Percentiles rank a stretch among this genome's conserved stretches.
phyloP scores from a whole-genome alignment of 2,113 vertebrate genomes.

The Tringa solitaria region DNA sequence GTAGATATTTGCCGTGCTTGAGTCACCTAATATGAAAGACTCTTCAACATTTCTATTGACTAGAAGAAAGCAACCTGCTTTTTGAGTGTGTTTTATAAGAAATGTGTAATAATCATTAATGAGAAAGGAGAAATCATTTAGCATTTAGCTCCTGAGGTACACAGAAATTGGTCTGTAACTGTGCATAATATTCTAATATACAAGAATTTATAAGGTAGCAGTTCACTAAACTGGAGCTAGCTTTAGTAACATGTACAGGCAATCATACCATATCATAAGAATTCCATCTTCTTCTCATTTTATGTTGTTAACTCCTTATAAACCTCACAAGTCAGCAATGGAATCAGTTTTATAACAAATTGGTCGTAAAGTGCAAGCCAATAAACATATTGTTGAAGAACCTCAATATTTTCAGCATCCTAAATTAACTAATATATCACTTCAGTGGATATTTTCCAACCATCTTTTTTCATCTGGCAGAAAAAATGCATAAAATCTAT shows the following conservation, averaged over 20 bases:
- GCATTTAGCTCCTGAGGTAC: not conserved
- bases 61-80: not conserved
- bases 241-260: not conserved
- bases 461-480: not conserved
- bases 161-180: not conserved
- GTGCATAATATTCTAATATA: not conserved
- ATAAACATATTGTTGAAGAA: not conserved
- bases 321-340: not conserved
- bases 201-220: not conserved
- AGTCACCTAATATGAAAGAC: not conserved
- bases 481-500: not conserved
- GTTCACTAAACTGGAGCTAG: not conserved
- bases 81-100: not conserved
- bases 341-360: not conserved
- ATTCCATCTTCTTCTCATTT: not conserved
- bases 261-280: not conserved
- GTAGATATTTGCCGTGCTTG: not conserved
- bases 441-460: not conserved
- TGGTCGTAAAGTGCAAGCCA: not conserved
- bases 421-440: not conserved
- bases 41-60: not conserved
- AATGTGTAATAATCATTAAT: not conserved
- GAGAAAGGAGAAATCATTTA: not conserved
- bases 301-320: not conserved
- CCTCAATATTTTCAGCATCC: not conserved